Evolutionary conservation across 2,113 vertebrate genomes (phyloP).

Genomic region (Thermophis baileyi): DNA sequence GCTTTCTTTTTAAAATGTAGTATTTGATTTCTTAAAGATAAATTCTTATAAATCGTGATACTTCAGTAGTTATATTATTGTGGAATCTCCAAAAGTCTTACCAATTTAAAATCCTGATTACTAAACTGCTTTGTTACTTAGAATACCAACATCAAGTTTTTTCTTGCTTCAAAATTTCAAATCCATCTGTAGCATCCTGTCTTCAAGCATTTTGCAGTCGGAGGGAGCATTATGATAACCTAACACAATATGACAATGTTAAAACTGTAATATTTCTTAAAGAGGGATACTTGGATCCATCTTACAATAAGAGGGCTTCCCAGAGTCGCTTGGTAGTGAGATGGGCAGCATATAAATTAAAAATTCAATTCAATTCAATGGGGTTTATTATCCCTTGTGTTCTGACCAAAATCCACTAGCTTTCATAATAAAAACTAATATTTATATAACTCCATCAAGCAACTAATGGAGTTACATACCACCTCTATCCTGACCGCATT

Average conservation of each 20-base stretch:
- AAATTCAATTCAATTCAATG: background rate
- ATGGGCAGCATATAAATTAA: background rate
- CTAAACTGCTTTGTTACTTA: background rate
- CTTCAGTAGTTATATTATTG: background rate
- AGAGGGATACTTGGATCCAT: background rate
- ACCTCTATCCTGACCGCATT: background rate
- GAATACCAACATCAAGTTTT: background rate
- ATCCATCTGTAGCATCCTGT: background rate
- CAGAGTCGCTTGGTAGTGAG: background rate
- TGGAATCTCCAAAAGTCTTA: background rate
- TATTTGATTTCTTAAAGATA: background rate
- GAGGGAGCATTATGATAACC: background rate
- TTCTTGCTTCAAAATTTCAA: background rate
- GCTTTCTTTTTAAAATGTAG: slow-evolving; percentile 10
- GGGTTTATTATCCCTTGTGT: background rate
- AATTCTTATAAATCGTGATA: background rate
- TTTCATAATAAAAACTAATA: background rate
- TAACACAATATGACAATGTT: background rate
- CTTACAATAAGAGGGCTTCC: background rate
- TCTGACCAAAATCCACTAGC: background rate
- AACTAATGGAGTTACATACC: background rate
- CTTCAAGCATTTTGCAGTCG: background rate
- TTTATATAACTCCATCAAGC: background rate
- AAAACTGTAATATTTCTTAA: background rate
- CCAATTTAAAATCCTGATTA: background rate